Base-by-base conservation (phyloP, 2,888 invertebrate species). In the Lomographa bimaculata region DNA sequence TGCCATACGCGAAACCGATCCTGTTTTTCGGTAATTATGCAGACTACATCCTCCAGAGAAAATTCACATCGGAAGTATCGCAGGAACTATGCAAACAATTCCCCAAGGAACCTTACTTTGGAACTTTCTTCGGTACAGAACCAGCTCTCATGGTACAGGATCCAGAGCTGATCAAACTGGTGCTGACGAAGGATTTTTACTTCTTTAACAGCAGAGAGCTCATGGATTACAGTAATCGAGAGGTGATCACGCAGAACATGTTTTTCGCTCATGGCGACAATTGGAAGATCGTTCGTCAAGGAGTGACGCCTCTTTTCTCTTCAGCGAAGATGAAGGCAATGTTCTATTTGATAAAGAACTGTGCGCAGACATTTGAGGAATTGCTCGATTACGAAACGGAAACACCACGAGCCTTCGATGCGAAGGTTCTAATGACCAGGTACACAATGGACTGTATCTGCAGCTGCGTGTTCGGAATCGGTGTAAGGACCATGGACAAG, bases 391-490 rank as follows among this genome's bases (percentile, higher is more conserved):
- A 46, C 7, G 57, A 60, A 14, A 47, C 30, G 1, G 29, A 23
- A 5, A 44, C 20, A 0, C 32, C 46, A 0, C 42, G 51, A 3
- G 48, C 46, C 0, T 23, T 59, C 1, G 60, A 60, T 14, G 48
- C 54, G 0, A 56, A 54, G 11, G 10, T 25, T 14, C 14, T 60
- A 1, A 57, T 63, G 55, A 49, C 53, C 2, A 53, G 66, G n/a
- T 69, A 56, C 29, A 63, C 66, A 0, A 59, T 70, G 57, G 68
- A 68, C 24, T 57, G 59, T 8, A 66, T 72, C 1, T 47, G 61
- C 7, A 57, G 60, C 1, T 65, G 69, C 8, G 60, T 46, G 0
- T 75, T 73, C 21, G 67, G 73, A 2, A 36, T 72, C 1, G 64
- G 74, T 2, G 52, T 66, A 0, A 60, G 63, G 3, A 58, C 64